These are phyloP conservation scores for Coregonus ussuriensis DNA, from an alignment of 2,797 vertebrate species.

Conservation along the genomic window DNA sequence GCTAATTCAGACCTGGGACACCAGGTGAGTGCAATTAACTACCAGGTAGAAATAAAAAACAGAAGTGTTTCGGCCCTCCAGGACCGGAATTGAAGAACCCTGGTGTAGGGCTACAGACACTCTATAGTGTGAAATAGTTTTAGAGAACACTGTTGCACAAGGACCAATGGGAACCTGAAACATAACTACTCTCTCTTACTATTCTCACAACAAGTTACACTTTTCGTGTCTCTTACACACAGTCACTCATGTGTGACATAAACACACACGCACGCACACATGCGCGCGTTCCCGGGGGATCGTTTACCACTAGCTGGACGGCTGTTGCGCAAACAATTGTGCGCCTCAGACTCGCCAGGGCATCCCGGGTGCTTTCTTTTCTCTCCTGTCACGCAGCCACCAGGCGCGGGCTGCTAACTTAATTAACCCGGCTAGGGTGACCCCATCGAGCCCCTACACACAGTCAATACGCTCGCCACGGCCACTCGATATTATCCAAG, in stretches of 20 bases:
- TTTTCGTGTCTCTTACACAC: not conserved
- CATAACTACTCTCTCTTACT: not conserved
- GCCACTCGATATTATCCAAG: not conserved
- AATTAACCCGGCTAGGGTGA: constrained; percentile 15
- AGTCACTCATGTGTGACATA: not conserved
- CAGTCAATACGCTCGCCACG: not conserved
- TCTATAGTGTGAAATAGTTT: not conserved
- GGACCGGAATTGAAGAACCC: too few species aligned
- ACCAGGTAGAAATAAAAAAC: too few species aligned
- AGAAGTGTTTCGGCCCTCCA: too few species aligned
- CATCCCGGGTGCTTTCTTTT: not conserved
- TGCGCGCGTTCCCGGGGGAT: not conserved
- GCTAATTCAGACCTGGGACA: too few species aligned
- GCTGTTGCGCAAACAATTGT: not conserved
- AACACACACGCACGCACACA: not conserved
- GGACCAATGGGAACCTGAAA: not conserved
- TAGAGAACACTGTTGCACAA: not conserved
- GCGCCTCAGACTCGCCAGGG: not conserved
- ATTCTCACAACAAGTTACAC: not conserved
- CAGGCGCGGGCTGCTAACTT: constrained; percentile 30
- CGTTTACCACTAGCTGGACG: not conserved
- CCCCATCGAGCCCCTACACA: not conserved
- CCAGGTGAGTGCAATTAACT: too few species aligned
- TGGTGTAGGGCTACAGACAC: not conserved
- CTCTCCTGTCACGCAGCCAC: not conserved